Evolutionary conservation across 2,888 invertebrate species (phyloP), one percentile per base, ranked within the genome.

Genomic region (Agriotes lineatus): DNA sequence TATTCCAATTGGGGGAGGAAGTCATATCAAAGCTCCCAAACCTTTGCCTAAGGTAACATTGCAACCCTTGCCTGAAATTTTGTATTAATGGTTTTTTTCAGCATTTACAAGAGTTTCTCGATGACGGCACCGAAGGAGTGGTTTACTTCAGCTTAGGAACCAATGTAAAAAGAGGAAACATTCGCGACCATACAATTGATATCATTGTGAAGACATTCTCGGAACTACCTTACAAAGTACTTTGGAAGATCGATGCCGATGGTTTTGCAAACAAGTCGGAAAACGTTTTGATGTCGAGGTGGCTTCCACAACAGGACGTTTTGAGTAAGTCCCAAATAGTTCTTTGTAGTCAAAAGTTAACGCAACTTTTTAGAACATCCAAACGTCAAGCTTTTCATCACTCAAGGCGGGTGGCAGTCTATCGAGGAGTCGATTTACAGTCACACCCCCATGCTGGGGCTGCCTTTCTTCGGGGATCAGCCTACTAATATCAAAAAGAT

Each of bases 351-450:
- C n/a, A n/a, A n/a, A 25, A 25, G 25, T 25, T 25, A 7, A 25
- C 3, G 10, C 48, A n/a, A n/a, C n/a, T 37, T 62, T 63, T 20
- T 35, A 75, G 75, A 70, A 20, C 86, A 86, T 73, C 82, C 82
- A 14, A 86, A 86, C 54, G 67, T 86, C 0, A 86, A 85, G 68
- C 59, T 85, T 0, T 86, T 86, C 58, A 82, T 86, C 48, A 85
- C 84, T 0, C 86, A 86, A 80, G 85, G 85, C 45, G 86, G 86
- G 1, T 71, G 85, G 1, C 85, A 85, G 57, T 85, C 86, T 0
- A 79, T 83, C 0, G 84, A 85, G 12, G 86, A 86, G 70, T 82
- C 85, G 1, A 80, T 85, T n/a, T 78, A 76, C 16, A 82, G 82
- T 1, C 82, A 81, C 39, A 83, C 84, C 0, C 85, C 86, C 1